Evolutionary conservation across 2,113 vertebrate species (phyloP), one percentile per base, ranked within the genome.

Genomic region (Phasianus colchicus): DNA sequence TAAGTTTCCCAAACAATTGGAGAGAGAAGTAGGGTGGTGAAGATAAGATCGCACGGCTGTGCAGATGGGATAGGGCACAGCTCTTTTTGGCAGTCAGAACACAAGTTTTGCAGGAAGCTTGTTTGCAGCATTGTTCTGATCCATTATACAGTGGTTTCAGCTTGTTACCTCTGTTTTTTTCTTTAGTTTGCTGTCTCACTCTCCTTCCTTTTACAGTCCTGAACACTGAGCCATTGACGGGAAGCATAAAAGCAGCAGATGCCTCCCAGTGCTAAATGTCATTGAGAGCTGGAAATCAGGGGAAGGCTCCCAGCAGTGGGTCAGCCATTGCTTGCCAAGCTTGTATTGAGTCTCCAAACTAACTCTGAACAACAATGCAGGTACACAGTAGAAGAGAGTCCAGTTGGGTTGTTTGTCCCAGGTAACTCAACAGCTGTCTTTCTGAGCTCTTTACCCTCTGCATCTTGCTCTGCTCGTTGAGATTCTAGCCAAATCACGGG

Each of bases 91-190:
- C 90, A 89, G 36, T 20, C 2, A 1, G 18, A 70, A 19, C 40
- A 32, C 6, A 15, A 77, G n/a, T 90, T 78, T 48, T 84, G n/a
- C 81, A 66, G 89, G 69, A 69, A 86, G 19, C 61, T 43, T 65
- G 25, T 73, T 64, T 89, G 75, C 57, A 86, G 64, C 47, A 67
- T 91, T 95, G 47, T 92, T 93, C 85, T 92, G 66, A 15, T 89
- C 80, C 47, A 21, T 93, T 83, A 74, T 60, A 19, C 71, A 75
- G 5, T 45, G 58, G 30, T 72, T 93, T 93, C 74, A 70, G 27
- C 73, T 84, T 83, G 27, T 16, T 91, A 64, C 6, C 3, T 58
- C 14, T 13, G 47, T 30, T 71, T 36, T n/a, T 45, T 25, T 36
- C 14, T 69, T 10, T 30, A 40, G 16, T 74, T 94, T 80, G 42